Base-by-base conservation (phyloP, 2,888 invertebrate genomes). In the Flexamia atlantica region DNA sequence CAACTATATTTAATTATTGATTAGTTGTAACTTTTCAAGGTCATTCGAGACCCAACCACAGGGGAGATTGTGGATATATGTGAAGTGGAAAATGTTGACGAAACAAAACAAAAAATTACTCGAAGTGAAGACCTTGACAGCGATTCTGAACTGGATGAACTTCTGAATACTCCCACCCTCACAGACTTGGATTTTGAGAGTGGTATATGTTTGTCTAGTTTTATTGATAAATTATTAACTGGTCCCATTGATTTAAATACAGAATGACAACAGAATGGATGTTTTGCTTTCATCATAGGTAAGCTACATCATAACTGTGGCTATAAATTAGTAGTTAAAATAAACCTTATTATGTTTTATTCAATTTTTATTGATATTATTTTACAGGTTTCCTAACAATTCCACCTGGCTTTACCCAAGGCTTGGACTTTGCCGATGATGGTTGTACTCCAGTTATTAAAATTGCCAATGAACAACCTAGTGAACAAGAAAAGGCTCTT, bases 61-160 rank as follows among this genome's bases (percentile, higher is more conserved):
- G 97, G 97, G 5, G 92, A 95, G 89, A 93, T 97, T 85, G 90
- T 93, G 7, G 94, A 94, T 86, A 95, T 95, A 87, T 90, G 91
- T 42, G 95, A 95, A 89, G 92, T 93, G 0, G 70, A 68, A 20
- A 42, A 70, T 72, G n/a, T 82, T 28, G 74, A 28, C 4, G 25
- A 17, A 14, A 25, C 9, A 25, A 23, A 76, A 42, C 2, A 14
- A 17, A 76, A 76, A 46, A 14, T 46, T 23, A 12, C 14, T 14
- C 5, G 74, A 9, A 12, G 68, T 32, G 32, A 28, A 12, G 74
- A 76, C 28, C 14, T 17, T 25, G 74, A 76, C 14, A n/a, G n/a
- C 36, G 74, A 76, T 14, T 46, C 74, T 28, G 74, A 76, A 46
- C 28, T 46, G 1, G 74, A 76, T 46, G 74, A 42, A 7, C 20